Evolutionary conservation across 1,140 invertebrate genomes (phyloP), one percentile per base, ranked within the genome.

Genomic region (Danaus plexippus): DNA sequence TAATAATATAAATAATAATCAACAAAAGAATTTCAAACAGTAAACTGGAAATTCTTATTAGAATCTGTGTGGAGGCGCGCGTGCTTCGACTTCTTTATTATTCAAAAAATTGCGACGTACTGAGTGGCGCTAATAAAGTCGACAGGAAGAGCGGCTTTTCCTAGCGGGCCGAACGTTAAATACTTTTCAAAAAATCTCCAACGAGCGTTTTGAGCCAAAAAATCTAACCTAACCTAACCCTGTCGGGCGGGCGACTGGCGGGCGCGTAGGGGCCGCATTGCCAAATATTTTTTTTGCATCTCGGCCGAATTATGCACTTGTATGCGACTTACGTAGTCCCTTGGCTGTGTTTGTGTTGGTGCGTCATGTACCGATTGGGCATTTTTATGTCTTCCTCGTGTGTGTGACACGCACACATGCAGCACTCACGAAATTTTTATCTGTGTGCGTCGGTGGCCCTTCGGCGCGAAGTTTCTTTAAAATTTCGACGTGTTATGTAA

Each of bases 231-330:
- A 85, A 85, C 81, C 84, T 87, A 87, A 87, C 81, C 81, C 81
- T 75, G 80, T 73, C 80, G 81, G 73, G 76, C 84, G 81, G 81
- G 76, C 84, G 84, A 85, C 81, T 85, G 84, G 73, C 84, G 78
- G 84, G 69, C 81, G 81, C 74, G 81, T 82, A 85, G 84, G 84
- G 84, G 80, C 84, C 84, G 84, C 77, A 85, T 87, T 87, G 84
- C 84, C 84, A 87, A 87, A 87, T 87, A 87, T 87, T 87, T 87
- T 87, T 87, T 87, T 87, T 87, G 84, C 81, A 87, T 87, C 84
- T 87, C 84, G 84, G 80, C 84, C 84, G 84, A 87, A 87, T 85
- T 87, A 87, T 87, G 84, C 84, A 87, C 81, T 87, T 81, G 84
- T 87, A 87, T 87, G 84, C 84, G 83, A 78, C 83, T 84, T 87